Percentiles rank a stretch among this genome's conserved stretches.
These are phyloP conservation scores for Drosophila cardini DNA, from an alignment of 1,140 invertebrate genomes.

Conservation along the genomic window DNA sequence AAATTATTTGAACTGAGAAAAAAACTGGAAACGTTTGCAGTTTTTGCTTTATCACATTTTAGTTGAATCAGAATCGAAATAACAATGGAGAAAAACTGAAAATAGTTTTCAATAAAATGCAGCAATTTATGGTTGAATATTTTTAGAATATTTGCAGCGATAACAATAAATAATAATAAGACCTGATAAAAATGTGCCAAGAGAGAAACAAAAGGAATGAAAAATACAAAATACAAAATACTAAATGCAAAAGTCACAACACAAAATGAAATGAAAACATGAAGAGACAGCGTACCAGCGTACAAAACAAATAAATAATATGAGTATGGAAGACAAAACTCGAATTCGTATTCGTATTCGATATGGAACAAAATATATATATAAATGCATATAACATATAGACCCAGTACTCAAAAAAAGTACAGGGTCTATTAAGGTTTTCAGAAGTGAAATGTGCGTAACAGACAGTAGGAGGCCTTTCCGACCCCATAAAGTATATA, in stretches of 20 bases:
- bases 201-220: neutral
- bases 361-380: constrained; percentile 16
- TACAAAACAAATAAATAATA: constrained; percentile 35
- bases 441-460: too few relatives aligned
- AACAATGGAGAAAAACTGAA: constrained; percentile 18
- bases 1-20: constrained; percentile 2
- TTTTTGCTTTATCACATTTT: constrained; percentile 1
- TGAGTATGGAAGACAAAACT: neutral
- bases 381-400: too few relatives aligned
- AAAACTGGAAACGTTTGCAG: neutral
- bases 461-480: too few relatives aligned
- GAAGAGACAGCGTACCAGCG: neutral
- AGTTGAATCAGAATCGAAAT: constrained; percentile 1
- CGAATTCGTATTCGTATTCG: constrained; percentile 6
- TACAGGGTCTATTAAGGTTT: constrained; percentile 13
- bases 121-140: constrained; percentile 56
- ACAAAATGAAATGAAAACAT: constrained; percentile 25
- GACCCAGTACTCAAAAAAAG: too few relatives aligned
- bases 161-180: constrained; percentile 47
- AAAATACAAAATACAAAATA: too few relatives aligned
- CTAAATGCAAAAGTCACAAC: neutral
- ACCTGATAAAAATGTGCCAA: constrained; percentile 19
- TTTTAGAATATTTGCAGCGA: constrained; percentile 45
- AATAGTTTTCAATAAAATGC: constrained; percentile 60
- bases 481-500: too few relatives aligned